A percentile compares a stretch with the other conserved stretches of the same genome.
Conservation (phyloP, 2,797 vertebrate species). For the Prionace glauca region DNA sequence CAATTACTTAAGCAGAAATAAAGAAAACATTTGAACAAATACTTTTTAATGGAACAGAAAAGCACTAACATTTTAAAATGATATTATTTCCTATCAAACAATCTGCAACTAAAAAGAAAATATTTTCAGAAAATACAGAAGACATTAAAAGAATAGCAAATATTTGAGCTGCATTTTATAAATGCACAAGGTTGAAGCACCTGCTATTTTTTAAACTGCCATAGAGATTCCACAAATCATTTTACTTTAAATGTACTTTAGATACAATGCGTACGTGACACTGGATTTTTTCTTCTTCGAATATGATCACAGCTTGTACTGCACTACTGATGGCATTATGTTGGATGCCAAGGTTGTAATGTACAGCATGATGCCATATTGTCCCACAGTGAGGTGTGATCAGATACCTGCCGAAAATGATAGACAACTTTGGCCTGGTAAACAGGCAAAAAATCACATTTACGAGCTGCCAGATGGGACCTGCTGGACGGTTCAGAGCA, state of each 20-base stretch:
- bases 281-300: conserved; percentile 5
- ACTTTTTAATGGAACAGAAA: neutral
- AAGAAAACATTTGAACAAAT: neutral
- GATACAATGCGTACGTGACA: neutral
- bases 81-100: neutral
- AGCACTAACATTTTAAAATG: neutral
- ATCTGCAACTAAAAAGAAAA: neutral
- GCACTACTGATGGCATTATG: conserved; percentile 45
- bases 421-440: conserved; percentile 67
- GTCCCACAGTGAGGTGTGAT: conserved; percentile 67
- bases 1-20: neutral
- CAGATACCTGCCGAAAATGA: conserved; percentile 69
- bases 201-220: neutral
- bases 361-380: conserved; percentile 63
- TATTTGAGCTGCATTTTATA: conserved; percentile 7
- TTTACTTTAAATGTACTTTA: conserved; percentile 25
- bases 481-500: conserved; percentile 73
- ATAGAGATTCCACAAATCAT: conserved; percentile 12
- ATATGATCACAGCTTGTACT: conserved; percentile 27
- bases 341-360: conserved; percentile 53
- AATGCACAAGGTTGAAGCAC: conserved; percentile 20
- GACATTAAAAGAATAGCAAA: neutral
- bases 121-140: neutral
- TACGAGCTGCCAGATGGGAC: conserved; percentile 79
- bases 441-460: conserved; percentile 71